Conservation (phyloP, 2,888 invertebrate species). For the Congeria kusceri region DNA sequence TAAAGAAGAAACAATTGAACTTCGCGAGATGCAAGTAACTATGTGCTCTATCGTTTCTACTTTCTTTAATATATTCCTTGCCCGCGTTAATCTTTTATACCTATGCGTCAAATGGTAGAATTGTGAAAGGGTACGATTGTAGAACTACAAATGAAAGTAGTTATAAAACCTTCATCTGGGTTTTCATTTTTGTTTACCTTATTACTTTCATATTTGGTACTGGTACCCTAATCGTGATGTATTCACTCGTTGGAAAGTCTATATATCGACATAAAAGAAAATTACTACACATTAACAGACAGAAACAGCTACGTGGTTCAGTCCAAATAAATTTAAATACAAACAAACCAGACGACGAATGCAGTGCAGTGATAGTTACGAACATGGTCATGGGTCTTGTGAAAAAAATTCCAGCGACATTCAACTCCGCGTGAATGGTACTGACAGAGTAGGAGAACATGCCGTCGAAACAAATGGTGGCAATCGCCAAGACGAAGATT, state of each 20-base stretch:
- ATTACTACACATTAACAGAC: too few species aligned
- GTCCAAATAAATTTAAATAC: too few species aligned
- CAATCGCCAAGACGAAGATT: too few species aligned
- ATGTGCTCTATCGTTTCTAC: background rate
- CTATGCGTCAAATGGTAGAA: background rate
- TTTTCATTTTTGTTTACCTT: conserved; percentile 37
- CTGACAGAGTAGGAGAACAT: too few species aligned
- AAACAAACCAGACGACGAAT: too few species aligned
- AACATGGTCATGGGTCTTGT: too few species aligned
- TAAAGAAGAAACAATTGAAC: too few species aligned
- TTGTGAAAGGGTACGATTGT: conserved; percentile 37
- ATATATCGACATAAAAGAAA: conserved; percentile 19
- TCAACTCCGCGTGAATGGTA: too few species aligned
- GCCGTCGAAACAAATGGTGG: too few species aligned
- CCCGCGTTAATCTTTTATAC: conserved; percentile 20
- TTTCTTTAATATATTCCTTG: conserved; percentile 7
- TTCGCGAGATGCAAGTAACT: background rate
- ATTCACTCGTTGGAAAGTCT: conserved; percentile 29
- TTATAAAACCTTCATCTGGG: conserved; percentile 23
- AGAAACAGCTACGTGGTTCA: background rate
- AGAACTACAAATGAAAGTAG: conserved; percentile 29
- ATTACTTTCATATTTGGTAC: conserved; percentile 25
- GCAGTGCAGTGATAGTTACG: too few species aligned
- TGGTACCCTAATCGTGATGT: conserved; percentile 25
- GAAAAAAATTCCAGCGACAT: too few species aligned